Evolutionary conservation across 2,888 invertebrate genomes (phyloP).

Genomic region (Rotaria sp.): DNA sequence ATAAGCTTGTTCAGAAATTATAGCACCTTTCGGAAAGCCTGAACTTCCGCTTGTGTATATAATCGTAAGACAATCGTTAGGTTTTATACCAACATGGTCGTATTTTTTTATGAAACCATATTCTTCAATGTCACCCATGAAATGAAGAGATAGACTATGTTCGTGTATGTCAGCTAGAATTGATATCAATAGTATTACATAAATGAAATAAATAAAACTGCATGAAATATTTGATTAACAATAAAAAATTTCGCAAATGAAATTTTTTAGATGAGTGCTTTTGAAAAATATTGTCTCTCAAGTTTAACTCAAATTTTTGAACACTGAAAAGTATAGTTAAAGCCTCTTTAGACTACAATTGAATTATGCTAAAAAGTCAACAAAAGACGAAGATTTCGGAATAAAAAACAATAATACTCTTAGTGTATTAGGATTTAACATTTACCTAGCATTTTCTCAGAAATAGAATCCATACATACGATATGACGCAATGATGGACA

Average conservation of each 20-base stretch:
- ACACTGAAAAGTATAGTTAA: too few species aligned
- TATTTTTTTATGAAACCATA: not conserved
- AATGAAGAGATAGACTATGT: not conserved
- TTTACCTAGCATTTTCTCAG: not conserved
- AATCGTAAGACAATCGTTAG: not conserved
- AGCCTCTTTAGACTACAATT: too few species aligned
- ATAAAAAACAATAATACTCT: too few species aligned
- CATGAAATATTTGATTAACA: too few species aligned
- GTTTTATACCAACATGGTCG: not conserved
- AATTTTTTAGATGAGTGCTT: too few species aligned
- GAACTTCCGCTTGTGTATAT: constrained; percentile 3
- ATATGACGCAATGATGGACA: not conserved
- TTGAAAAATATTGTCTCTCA: too few species aligned
- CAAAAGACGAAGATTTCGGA: too few species aligned
- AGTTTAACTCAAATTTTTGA: too few species aligned
- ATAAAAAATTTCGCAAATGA: too few species aligned
- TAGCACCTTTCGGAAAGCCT: not conserved
- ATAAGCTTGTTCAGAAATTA: not conserved
- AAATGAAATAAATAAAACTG: too few species aligned
- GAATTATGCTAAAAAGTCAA: too few species aligned
- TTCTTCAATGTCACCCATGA: not conserved
- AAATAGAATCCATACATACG: not conserved
- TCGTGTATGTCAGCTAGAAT: not conserved
- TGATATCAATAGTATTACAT: too few species aligned
- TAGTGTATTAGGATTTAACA: not conserved